phyloP scores from a whole-genome alignment of 2,797 vertebrate genomes.

The Coendou prehensilis region DNA sequence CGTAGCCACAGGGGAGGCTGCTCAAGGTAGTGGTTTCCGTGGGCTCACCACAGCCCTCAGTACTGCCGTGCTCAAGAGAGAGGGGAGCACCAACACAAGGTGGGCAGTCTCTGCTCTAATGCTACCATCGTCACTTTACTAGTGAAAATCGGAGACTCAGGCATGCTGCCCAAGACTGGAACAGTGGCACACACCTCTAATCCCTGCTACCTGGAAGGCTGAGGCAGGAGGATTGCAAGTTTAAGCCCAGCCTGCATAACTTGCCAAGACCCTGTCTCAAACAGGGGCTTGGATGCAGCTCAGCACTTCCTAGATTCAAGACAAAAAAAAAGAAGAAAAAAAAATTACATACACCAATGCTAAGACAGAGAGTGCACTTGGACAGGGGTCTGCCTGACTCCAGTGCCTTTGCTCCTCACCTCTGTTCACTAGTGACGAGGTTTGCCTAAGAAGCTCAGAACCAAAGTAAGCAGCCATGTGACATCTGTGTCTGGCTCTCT shows the following conservation, averaged over 20 bases:
- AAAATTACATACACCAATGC: accelerated
- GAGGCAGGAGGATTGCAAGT: not conserved
- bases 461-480: not conserved
- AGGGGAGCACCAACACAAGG: too few species aligned
- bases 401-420: not conserved
- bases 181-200: not conserved
- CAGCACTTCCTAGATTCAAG: not conserved
- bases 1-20: not conserved
- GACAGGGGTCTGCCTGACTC: not conserved
- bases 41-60: not conserved
- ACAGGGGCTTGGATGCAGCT: not conserved
- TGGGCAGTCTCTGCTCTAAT: not conserved
- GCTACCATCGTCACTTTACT: not conserved
- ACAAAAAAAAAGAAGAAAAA: not conserved
- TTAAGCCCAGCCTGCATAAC: not conserved
- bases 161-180: not conserved
- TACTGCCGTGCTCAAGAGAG: not conserved
- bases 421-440: not conserved
- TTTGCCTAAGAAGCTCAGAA: not conserved
- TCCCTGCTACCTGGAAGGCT: not conserved
- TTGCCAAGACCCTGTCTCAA: not conserved
- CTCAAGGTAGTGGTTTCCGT: not conserved
- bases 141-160: not conserved
- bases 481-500: not conserved
- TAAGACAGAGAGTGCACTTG: not conserved